Evolutionary conservation across 2,113 vertebrate genomes (phyloP), one percentile per base, ranked within the genome.

Genomic region (Fulmarus glacialis): DNA sequence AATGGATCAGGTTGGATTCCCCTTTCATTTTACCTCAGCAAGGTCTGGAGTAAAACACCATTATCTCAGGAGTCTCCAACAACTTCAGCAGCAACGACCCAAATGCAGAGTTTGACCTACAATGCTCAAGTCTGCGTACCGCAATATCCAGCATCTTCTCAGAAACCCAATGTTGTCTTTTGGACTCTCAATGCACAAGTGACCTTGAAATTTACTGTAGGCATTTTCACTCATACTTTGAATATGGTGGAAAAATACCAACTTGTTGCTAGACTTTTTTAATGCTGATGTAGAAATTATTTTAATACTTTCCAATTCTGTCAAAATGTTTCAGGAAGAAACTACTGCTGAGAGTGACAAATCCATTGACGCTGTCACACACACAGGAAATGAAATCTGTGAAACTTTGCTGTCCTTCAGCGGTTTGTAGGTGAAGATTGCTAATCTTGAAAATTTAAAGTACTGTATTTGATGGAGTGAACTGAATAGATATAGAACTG

Each of bases 391-490:
- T 63, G 43, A 90, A 80, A 87, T 66, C 52, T 62, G 20, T 90
- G 55, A 71, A 95, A 72, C 30, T 87, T 74, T 83, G 24, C 52
- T 71, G 75, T 87, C 89, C 92, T 97, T 96, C 88, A 79, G 52
- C 43, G 83, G 72, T 71, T 95, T 83, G 60, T 79, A 90, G 74
- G 71, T 71, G 67, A 94, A 90, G 73, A 91, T 12, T 79, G 55
- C 20, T 95, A 91, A 96, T 93, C 88, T 84, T 87, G 48, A 81
- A 91, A 93, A 80, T 84, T 58, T 81, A 14, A 94, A 96, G 79
- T 70, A 52, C 29, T 89, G 16, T 59, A 60, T 90, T 89, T 88
- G 86, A 93, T 94, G 60, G 81, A 94, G 34, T 80, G 78, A 94
- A 67, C 34, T 66, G 87, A 87, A 73, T 17, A 97, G 86, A 82